Percentiles rank a stretch among this genome's conserved stretches.
phyloP scores from a whole-genome alignment of 2,797 vertebrate species.

The Tarsius wallacei region DNA sequence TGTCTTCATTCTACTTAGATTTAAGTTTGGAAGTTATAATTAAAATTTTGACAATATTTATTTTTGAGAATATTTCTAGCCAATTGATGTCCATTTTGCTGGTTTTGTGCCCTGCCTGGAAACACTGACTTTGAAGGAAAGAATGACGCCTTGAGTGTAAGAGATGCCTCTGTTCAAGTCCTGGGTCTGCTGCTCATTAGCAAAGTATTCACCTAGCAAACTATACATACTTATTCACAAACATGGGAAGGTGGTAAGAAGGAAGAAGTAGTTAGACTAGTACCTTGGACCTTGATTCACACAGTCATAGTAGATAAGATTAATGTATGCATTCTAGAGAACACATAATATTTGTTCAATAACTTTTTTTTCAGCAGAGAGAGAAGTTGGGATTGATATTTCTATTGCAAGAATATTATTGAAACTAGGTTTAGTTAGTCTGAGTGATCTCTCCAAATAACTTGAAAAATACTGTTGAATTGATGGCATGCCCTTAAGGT shows the following conservation, averaged over 20 bases:
- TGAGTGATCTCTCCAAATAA: constrained; percentile 43
- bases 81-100: background rate
- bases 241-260: background rate
- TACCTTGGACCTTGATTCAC: background rate
- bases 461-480: constrained; percentile 41
- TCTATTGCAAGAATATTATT: constrained; percentile 73
- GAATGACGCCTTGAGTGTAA: background rate
- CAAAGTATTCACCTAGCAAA: background rate
- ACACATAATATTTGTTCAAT: constrained; percentile 31
- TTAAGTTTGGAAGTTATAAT: constrained; percentile 32
- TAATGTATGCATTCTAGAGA: constrained; percentile 5
- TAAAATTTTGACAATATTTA: constrained; percentile 37
- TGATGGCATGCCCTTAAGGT: constrained; percentile 52
- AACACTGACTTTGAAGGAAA: background rate
- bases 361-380: background rate
- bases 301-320: background rate
- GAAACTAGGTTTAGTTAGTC: background rate
- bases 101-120: background rate
- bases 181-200: background rate
- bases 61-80: constrained; percentile 40
- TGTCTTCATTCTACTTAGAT: constrained; percentile 12
- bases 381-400: constrained; percentile 32
- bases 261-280: background rate
- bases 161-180: background rate
- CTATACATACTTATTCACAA: background rate